Evolutionary conservation across 2,797 vertebrate genomes (phyloP).

Genomic region (Setipinna tenuifilis): DNA sequence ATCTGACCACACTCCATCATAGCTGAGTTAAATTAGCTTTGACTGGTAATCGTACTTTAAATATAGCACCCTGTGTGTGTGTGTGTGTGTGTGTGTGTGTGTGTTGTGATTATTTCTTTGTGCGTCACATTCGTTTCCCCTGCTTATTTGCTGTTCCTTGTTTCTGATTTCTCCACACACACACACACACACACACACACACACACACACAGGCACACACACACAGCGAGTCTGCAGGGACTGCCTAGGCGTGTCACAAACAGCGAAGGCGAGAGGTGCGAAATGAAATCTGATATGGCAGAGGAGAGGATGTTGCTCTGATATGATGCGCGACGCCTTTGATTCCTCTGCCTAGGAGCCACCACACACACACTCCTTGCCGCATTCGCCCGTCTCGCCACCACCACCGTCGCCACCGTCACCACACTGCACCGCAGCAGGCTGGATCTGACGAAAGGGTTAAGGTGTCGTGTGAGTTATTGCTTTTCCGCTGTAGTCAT

Average conservation of each 20-base stretch:
- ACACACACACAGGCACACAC: constrained; percentile 23
- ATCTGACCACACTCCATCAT: background rate
- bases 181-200: constrained; percentile 27
- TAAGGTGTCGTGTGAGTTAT: constrained; percentile 76
- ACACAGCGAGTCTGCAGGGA: constrained; percentile 20
- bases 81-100: too few relatives aligned
- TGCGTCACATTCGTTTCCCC: background rate
- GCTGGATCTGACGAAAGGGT: constrained; percentile 63
- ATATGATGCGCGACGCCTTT: constrained; percentile 49
- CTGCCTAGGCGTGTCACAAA: background rate
- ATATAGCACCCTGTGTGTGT: background rate
- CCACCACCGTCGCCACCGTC: too few relatives aligned
- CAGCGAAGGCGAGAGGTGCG: constrained; percentile 12
- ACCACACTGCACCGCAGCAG: constrained; percentile 59
- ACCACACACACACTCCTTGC: constrained; percentile 51
- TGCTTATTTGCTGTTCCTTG: background rate
- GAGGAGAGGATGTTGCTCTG: constrained; percentile 25
- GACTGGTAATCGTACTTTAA: constrained; percentile 4
- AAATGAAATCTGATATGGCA: constrained; percentile 48
- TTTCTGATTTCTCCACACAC: background rate
- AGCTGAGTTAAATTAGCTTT: background rate
- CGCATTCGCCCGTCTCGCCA: constrained; percentile 44
- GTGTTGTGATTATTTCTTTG: background rate
- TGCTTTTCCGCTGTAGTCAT: constrained; percentile 77
- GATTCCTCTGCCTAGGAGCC: constrained; percentile 45